phyloP scores from a whole-genome alignment of 1,140 invertebrate species.

The Pachypeltis micranthus region DNA sequence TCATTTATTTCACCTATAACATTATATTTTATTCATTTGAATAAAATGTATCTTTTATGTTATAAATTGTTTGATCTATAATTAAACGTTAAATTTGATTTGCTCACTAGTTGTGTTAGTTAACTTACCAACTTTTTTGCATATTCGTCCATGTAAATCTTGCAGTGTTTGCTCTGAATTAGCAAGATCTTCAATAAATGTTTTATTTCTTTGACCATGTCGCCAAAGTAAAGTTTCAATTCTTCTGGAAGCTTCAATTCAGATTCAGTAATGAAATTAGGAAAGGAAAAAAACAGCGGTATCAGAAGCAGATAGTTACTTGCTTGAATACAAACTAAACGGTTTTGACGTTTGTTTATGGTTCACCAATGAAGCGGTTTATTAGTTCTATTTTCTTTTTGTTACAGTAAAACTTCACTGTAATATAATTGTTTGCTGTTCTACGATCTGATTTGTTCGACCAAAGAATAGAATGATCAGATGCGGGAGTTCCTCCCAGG shows the following conservation, averaged over 20 bases:
- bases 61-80: background rate
- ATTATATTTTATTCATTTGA: background rate
- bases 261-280: too few species aligned
- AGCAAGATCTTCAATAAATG: slow-evolving; percentile 6
- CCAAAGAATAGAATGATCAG: too few species aligned
- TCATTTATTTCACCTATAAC: too few species aligned
- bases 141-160: slow-evolving; percentile 21
- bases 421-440: too few species aligned
- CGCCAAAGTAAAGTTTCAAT: slow-evolving; percentile 14
- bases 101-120: too few species aligned
- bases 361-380: background rate
- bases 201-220: slow-evolving; percentile 17
- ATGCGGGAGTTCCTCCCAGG: too few species aligned
- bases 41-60: background rate
- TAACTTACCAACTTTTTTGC: slow-evolving; percentile 14
- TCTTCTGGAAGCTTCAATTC: slow-evolving; percentile 13
- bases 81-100: background rate
- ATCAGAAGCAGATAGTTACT: background rate
- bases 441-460: too few species aligned
- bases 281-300: background rate
- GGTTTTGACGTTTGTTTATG: background rate
- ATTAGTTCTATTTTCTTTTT: too few species aligned
- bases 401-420: too few species aligned
- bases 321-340: background rate
- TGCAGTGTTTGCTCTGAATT: slow-evolving; percentile 17